Base-by-base conservation (phyloP, 2,113 vertebrate species). In the Prinia subflava region DNA sequence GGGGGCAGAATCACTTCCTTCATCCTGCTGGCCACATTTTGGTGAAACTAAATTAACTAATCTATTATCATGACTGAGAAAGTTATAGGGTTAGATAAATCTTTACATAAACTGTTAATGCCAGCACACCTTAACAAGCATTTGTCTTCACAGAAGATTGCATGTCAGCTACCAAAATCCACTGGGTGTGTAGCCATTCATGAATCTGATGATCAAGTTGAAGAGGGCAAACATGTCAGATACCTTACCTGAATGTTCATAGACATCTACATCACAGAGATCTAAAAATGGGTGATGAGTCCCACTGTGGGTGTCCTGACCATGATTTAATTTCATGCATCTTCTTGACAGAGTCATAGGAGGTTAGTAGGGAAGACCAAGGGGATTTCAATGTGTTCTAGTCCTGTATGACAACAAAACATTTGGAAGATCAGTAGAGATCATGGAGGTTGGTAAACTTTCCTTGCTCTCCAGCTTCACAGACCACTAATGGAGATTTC, bases 41-140 rank as follows among this genome's bases (percentile, higher is more conserved):
- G 27, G 13, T 44, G 10, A 10, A 74, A 13, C 22, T 14, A 13
- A 13, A 9, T 21, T 41, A 18, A 42, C 20, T 70, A 7, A 1
- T 13, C 15, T 28, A 2, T 8, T 44, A 10, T 5, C 7, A 17
- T 5, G 13, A 2, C 0, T 13, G 35, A 19, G 23, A 56, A 12
- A 11, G 13, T 4, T 13, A 7, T 0, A 30, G 24, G 20, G 10
- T n/a, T 41, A 57, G 20, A 13, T 49, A 49, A 75, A 6, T 33
- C 10, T 12, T 28, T 10, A 9, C 6, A 12, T 42, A 52, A 42
- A 25, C 15, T 25, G 11, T 11, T 41, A 83, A 9, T 31, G 11
- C 13, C 57, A 31, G 4, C 0, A 0, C 35, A 10, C 14, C 28
- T 39, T 59, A 67, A 15, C 5, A 76, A 69, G 6, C 4, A 35